phyloP scores from a whole-genome alignment of 2,113 vertebrate genomes.

The Scomber colias region DNA sequence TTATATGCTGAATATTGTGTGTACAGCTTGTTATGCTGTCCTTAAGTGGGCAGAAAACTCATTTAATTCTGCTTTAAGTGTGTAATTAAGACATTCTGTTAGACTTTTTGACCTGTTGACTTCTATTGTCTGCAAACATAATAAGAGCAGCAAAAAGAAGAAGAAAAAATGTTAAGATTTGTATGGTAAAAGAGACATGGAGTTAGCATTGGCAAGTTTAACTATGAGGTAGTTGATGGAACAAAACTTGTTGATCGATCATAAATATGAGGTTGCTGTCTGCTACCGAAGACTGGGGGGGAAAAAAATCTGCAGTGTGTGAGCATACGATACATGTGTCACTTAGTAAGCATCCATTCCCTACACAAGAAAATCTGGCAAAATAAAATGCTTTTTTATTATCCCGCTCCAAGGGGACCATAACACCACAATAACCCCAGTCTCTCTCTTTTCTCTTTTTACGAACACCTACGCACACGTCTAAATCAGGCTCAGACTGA shows the following conservation, averaged over 20 bases:
- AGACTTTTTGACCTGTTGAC: too few species aligned
- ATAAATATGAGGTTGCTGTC: constrained; percentile 23
- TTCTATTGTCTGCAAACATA: too few species aligned
- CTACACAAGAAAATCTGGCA: constrained; percentile 60
- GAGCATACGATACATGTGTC: constrained; percentile 46
- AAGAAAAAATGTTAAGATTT: too few species aligned
- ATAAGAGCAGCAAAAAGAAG: too few species aligned
- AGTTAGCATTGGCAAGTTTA: background rate
- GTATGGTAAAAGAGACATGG: too few species aligned
- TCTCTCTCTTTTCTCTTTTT: constrained; percentile 45
- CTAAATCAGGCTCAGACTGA: constrained; percentile 78
- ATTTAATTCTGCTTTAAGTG: too few species aligned
- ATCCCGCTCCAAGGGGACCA: constrained; percentile 59
- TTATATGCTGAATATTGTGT: too few species aligned
- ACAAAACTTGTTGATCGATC: constrained; percentile 28
- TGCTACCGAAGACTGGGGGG: constrained; percentile 24
- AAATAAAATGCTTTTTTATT: constrained; percentile 70
- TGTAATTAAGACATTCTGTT: too few species aligned
- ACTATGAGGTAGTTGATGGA: constrained; percentile 8
- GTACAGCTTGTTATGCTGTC: too few species aligned
- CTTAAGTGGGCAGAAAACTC: too few species aligned
- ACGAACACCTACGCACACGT: constrained; percentile 71
- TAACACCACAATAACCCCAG: constrained; percentile 67
- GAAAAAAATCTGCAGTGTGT: constrained; percentile 2
- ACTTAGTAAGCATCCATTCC: constrained; percentile 56